Evolutionary conservation across 2,888 invertebrate species (phyloP).

Genomic region (Tiphia femorata): DNA sequence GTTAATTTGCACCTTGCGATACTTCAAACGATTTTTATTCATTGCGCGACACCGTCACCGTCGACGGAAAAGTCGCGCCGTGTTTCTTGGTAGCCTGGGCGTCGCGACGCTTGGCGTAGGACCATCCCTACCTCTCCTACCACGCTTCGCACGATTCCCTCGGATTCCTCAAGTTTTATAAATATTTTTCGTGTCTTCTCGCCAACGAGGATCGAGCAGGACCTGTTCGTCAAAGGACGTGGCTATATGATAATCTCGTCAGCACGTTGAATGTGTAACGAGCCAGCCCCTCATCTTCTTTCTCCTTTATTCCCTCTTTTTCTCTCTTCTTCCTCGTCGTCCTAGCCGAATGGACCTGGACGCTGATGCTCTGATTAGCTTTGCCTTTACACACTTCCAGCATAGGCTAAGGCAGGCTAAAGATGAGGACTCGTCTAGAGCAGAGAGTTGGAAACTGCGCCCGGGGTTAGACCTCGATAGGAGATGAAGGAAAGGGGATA

Average conservation of each 20-base stretch:
- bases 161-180: slow-evolving; percentile 59
- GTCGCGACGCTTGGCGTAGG: too few relatives aligned
- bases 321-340: slow-evolving; percentile 9
- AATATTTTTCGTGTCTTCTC: slow-evolving; percentile 49
- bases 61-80: background rate
- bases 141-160: too few relatives aligned
- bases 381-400: slow-evolving; percentile 37
- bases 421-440: too few relatives aligned
- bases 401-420: too few relatives aligned
- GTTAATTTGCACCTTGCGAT: slow-evolving; percentile 68
- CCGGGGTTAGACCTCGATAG: background rate
- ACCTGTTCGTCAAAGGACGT: slow-evolving; percentile 60
- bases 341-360: slow-evolving; percentile 39
- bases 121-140: too few relatives aligned
- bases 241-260: slow-evolving; percentile 65
- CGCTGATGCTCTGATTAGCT: slow-evolving; percentile 52
- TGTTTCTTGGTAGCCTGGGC: slow-evolving; percentile 23
- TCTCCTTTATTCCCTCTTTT: too few relatives aligned
- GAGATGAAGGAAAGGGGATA: background rate
- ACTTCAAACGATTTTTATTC: slow-evolving; percentile 70
- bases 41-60: slow-evolving; percentile 52
- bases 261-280: slow-evolving; percentile 66
- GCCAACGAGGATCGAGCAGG: slow-evolving; percentile 31
- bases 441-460: too few relatives aligned
- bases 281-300: too few relatives aligned